phyloP scores from a whole-genome alignment of 30 jellyfish, hydroid and myxozoan genomes.

The Nemopilema nomurai region DNA sequence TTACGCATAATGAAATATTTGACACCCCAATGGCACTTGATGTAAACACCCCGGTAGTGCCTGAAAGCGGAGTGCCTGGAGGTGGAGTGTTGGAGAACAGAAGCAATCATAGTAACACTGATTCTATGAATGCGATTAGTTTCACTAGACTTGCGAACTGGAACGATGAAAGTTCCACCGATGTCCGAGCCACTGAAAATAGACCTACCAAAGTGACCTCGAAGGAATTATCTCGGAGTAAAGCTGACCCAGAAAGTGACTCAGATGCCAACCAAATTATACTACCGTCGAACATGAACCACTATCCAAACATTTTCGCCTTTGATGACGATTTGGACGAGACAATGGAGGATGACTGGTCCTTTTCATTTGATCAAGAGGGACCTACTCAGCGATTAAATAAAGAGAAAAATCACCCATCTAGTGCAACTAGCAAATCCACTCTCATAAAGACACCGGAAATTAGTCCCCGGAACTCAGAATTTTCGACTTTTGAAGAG shows the following conservation, averaged over 20 bases:
- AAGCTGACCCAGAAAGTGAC: neutral
- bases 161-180: neutral
- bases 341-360: neutral
- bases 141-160: neutral
- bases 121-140: neutral
- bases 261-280: neutral
- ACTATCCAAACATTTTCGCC: conserved; percentile 27
- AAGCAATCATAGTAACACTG: neutral
- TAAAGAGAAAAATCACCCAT: neutral
- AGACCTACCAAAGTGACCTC: neutral
- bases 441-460: neutral
- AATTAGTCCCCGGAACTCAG: neutral
- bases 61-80: too few relatives aligned
- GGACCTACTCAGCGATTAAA: conserved; percentile 29
- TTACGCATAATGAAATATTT: conserved; percentile 23
- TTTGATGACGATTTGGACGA: conserved; percentile 16
- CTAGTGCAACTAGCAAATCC: neutral
- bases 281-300: conserved; percentile 36
- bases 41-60: conserved; percentile 4
- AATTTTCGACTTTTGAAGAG: neutral
- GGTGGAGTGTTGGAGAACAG: neutral
- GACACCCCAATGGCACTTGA: conserved; percentile 32
- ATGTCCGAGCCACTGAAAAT: neutral
- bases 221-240: neutral
- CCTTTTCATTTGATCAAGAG: conserved; percentile 32